Percentiles rank a stretch among this genome's conserved stretches.
Conservation (phyloP, 2,888 invertebrate genomes). For the Drosophila mimica region DNA sequence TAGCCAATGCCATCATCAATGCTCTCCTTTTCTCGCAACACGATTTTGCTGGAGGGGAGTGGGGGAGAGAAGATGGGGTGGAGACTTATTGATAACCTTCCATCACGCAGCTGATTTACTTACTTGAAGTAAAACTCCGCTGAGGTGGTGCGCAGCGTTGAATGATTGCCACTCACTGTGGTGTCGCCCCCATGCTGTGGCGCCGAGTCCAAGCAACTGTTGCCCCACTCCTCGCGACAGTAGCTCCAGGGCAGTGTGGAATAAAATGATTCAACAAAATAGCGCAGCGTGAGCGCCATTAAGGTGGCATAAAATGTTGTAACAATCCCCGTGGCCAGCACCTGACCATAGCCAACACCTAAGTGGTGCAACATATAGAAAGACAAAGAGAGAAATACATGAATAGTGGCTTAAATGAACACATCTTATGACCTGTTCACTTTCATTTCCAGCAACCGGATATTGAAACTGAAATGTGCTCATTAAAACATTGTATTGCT, state of each 20-base stretch:
- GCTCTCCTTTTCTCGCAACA: conserved; percentile 85
- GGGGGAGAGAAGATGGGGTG: not conserved
- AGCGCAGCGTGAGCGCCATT: conserved; percentile 88
- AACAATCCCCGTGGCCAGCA: conserved; percentile 86
- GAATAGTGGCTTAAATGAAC: not conserved
- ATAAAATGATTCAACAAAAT: conserved; percentile 88
- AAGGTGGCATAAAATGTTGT: conserved; percentile 89
- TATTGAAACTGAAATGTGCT: not conserved
- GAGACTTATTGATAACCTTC: conserved; percentile 2
- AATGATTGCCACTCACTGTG: conserved; percentile 12
- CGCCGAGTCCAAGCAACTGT: conserved; percentile 81
- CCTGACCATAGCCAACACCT: conserved; percentile 87
- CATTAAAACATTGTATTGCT: not conserved
- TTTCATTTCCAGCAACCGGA: not conserved
- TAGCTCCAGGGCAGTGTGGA: conserved; percentile 88
- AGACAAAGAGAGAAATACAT: not conserved
- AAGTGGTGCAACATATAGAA: not conserved
- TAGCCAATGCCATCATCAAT: conserved; percentile 87
- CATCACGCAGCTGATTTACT: conserved; percentile 50
- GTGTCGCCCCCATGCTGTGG: conserved; percentile 32
- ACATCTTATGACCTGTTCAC: not conserved
- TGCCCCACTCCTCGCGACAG: conserved; percentile 87
- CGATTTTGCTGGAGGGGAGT: conserved; percentile 84
- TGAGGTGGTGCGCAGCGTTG: conserved; percentile 76
- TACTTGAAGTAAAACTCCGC: conserved; percentile 85